These are phyloP conservation scores for Daphoenositta chrysoptera DNA, from an alignment of 2,113 vertebrate genomes.

Conservation along the genomic window DNA sequence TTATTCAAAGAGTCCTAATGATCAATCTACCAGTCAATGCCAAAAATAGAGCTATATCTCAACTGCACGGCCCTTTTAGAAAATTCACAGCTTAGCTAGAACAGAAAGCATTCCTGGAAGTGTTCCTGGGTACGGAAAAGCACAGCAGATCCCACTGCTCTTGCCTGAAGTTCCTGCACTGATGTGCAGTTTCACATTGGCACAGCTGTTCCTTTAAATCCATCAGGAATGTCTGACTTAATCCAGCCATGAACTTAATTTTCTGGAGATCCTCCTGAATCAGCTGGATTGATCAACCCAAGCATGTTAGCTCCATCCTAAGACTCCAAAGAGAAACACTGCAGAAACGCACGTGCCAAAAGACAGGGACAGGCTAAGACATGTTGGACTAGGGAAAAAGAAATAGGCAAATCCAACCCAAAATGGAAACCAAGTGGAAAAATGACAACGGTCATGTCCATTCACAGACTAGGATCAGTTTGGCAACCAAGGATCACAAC, in stretches of 20 bases:
- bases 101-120: background rate
- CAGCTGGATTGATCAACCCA: background rate
- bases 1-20: background rate
- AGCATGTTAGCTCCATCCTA: background rate
- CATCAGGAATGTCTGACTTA: background rate
- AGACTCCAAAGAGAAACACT: background rate
- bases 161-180: background rate
- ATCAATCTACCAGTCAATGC: background rate
- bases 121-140: background rate
- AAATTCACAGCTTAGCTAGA: slow-evolving; percentile 58
- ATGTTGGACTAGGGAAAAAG: background rate
- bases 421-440: background rate
- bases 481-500: slow-evolving; percentile 42
- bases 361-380: background rate
- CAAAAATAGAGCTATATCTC: slow-evolving; percentile 43
- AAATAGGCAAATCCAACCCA: background rate
- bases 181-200: background rate
- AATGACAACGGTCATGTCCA: background rate
- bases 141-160: background rate
- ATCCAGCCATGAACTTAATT: background rate
- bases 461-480: slow-evolving; percentile 11
- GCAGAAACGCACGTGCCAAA: background rate
- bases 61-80: slow-evolving; percentile 9
- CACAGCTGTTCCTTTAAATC: background rate
- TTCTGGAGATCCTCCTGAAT: background rate